phyloP scores from a whole-genome alignment of 2,797 vertebrate species.

The Helicolenus hilgendorfi region DNA sequence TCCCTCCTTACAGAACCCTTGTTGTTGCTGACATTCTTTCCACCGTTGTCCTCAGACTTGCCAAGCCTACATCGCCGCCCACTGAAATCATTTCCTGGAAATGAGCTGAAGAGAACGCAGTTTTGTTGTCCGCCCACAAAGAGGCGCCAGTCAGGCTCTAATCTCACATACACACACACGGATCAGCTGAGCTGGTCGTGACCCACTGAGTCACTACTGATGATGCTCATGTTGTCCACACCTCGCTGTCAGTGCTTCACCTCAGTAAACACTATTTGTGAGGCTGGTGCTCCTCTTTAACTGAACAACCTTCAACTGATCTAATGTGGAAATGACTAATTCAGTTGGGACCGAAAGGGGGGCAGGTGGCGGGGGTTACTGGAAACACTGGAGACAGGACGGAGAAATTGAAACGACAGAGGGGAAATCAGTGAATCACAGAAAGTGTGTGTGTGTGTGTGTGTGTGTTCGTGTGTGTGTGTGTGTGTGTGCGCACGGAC shows the following conservation, averaged over 20 bases:
- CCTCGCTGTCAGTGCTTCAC: background rate
- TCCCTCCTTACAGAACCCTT: background rate
- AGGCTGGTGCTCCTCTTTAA: background rate
- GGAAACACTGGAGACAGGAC: slow-evolving; percentile 30
- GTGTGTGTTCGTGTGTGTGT: too few relatives aligned
- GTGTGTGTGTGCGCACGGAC: too few relatives aligned
- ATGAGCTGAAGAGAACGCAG: background rate
- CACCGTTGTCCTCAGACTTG: slow-evolving; percentile 32
- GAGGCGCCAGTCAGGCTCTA: slow-evolving; percentile 35
- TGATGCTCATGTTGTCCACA: background rate
- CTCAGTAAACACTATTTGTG: background rate
- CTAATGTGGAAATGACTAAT: background rate
- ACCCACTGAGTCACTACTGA: slow-evolving; percentile 8
- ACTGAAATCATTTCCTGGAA: slow-evolving; percentile 80
- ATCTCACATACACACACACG: background rate
- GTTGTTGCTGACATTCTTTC: slow-evolving; percentile 64
- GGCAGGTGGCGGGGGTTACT: slow-evolving; percentile 11
- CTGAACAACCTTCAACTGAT: background rate
- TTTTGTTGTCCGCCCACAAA: background rate
- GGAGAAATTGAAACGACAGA: background rate
- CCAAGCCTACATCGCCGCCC: slow-evolving; percentile 45
- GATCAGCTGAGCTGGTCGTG: slow-evolving; percentile 24
- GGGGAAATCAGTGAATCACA: slow-evolving; percentile 34
- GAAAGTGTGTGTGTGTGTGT: background rate
- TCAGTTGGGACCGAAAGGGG: background rate